Percentiles rank a stretch among this genome's conserved stretches.
Conservation (phyloP, 2,797 vertebrate genomes). For the Myripristis jacobus region DNA sequence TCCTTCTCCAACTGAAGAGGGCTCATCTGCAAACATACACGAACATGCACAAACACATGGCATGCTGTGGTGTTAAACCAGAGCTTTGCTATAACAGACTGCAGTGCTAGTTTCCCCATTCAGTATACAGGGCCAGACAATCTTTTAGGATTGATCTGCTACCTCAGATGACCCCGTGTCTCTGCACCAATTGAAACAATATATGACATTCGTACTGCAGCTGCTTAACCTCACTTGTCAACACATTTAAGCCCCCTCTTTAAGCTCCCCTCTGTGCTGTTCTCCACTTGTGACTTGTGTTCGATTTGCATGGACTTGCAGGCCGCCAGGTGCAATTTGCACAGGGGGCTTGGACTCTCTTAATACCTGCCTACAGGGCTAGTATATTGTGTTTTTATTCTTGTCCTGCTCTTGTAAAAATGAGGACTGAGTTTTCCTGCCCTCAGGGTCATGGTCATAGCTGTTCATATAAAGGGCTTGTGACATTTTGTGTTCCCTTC, state of each 20-base stretch:
- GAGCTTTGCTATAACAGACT: not conserved
- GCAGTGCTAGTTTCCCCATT: slow-evolving; percentile 10
- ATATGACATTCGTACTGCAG: no score
- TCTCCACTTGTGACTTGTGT: no score
- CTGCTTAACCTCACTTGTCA: no score
- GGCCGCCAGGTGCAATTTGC: no score
- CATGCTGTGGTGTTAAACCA: no score
- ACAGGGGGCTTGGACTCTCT: no score
- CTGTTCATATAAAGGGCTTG: slow-evolving; percentile 52
- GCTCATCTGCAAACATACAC: not conserved
- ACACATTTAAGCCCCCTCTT: no score
- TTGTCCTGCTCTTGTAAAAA: slow-evolving; percentile 26
- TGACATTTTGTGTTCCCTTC: slow-evolving; percentile 56
- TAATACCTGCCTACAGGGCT: no score
- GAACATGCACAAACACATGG: slow-evolving; percentile 8
- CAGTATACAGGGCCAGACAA: not conserved
- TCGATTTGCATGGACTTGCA: no score
- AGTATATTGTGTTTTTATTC: slow-evolving; percentile 26
- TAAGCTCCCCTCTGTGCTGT: no score
- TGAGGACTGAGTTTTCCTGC: slow-evolving; percentile 24
- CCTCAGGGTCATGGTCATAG: slow-evolving; percentile 50
- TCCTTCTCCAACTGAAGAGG: not conserved
- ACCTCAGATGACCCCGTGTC: slow-evolving; percentile 29
- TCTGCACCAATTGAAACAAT: no score
- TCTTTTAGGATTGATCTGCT: not conserved